phyloP scores from a whole-genome alignment of 2,888 invertebrate genomes.

The Dicycla oo region DNA sequence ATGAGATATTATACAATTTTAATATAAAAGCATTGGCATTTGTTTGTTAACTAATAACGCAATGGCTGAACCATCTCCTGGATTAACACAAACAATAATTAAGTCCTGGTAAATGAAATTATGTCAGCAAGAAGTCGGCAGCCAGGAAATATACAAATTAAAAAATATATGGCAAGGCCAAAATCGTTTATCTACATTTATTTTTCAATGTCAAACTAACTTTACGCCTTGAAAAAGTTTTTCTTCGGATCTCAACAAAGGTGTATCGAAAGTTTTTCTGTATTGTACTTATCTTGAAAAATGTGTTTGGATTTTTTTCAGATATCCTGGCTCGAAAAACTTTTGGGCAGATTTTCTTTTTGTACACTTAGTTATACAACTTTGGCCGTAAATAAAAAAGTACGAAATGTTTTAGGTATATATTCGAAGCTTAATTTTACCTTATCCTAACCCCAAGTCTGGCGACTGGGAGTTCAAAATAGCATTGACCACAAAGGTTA shows the following conservation, averaged over 20 bases:
- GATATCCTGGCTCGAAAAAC: neutral
- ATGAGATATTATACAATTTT: too few species aligned
- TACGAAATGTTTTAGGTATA: neutral
- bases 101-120: neutral
- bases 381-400: neutral
- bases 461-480: too few species aligned
- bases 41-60: neutral
- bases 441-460: too few species aligned
- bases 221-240: neutral
- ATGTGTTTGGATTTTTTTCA: neutral
- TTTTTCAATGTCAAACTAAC: slow-evolving; percentile 19
- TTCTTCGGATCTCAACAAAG: neutral
- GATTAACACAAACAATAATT: neutral
- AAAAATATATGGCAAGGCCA: neutral
- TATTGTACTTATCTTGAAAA: neutral
- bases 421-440: neutral
- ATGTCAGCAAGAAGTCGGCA: neutral
- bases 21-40: too few species aligned
- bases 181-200: slow-evolving; percentile 4
- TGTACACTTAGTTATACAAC: neutral
- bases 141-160: neutral
- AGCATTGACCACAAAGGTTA: too few species aligned
- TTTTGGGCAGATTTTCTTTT: neutral
- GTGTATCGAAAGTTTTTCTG: neutral
- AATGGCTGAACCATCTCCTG: neutral